Evolutionary conservation across 1,140 invertebrate genomes (phyloP), one percentile per base, ranked within the genome.

Genomic region (Bombus turneri): DNA sequence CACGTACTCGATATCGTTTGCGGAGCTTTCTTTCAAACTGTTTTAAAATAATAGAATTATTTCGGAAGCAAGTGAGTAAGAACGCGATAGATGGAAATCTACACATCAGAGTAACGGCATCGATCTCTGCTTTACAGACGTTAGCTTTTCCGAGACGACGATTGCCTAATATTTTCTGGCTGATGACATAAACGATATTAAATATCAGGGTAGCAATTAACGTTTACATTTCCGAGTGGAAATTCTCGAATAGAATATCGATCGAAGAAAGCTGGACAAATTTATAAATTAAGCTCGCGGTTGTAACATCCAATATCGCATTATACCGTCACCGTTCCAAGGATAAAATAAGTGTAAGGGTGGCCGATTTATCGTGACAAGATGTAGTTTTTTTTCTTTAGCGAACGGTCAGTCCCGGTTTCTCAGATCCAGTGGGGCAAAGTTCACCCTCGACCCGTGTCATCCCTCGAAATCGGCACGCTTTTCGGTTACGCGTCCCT

Each of bases 381-480:
- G 13, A 34, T n/a, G 43, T 69, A 22, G 47, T 43, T 64, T 8
- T 18, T 41, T 53, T 37, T 39, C 28, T 43, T 6, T 4, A 10
- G 37, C 18, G 18, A 25, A 28, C 4, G 28, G 15, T 62, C 59
- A 13, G 28, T 13, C 3, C 59, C 28, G 28, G 10, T 62, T 62
- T 59, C 18, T 22, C 47, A 22, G 47, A 53, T 0, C 25, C 57
- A 25, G 25, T 12, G 0, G 18, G 47, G 47, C 18, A 28, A 28
- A 59, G 9, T 13, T 43, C 47, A 59, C 68, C 47, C 25, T 41
- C 79, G 69, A 59, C 34, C 80, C 80, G 39, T 73, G 39, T 72
- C 47, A 59, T 43, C 69, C 37, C 37, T 71, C 34, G 53, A 80
- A 31, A 47, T 62, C 10, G 53, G 13, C 53, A 76, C 47, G 10